Evolutionary conservation across 2,888 invertebrate species (phyloP).

Genomic region (Theretra japonica): DNA sequence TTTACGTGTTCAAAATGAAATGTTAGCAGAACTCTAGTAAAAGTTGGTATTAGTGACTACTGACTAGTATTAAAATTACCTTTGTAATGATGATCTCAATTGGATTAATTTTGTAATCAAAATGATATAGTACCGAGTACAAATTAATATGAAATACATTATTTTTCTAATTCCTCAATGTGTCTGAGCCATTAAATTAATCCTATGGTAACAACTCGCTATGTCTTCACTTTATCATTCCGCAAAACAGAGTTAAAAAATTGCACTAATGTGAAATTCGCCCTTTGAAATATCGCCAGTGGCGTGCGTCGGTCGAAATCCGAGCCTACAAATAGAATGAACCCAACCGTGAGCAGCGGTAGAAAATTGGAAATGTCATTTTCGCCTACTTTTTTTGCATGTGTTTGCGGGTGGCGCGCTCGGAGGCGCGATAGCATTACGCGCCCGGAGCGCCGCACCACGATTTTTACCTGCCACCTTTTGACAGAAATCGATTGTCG

Average conservation of each 20-base stretch:
- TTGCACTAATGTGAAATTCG: constrained; percentile 3
- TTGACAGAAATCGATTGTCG: constrained; percentile 70
- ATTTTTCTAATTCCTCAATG: background rate
- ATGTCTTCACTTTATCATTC: background rate
- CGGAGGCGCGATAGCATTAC: constrained; percentile 70
- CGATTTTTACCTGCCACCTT: constrained; percentile 64
- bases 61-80: too few relatives aligned
- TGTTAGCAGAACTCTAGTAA: too few relatives aligned
- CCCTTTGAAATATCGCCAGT: constrained; percentile 33
- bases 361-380: constrained; percentile 86
- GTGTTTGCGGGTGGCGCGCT: constrained; percentile 75
- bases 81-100: background rate
- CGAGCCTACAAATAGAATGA: constrained; percentile 82
- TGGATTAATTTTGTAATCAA: background rate
- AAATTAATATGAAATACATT: too few relatives aligned
- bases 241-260: too few relatives aligned
- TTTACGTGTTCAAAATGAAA: background rate
- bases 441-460: constrained; percentile 61
- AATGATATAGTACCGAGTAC: too few relatives aligned
- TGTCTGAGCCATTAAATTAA: background rate
- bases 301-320: constrained; percentile 74
- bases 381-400: constrained; percentile 71
- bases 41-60: too few relatives aligned
- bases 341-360: constrained; percentile 79
- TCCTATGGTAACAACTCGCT: background rate